A percentile compares a stretch with the other conserved stretches of the same genome.
These are phyloP conservation scores for Cathartes aura DNA, from an alignment of 2,113 vertebrate genomes.

Conservation along the genomic window DNA sequence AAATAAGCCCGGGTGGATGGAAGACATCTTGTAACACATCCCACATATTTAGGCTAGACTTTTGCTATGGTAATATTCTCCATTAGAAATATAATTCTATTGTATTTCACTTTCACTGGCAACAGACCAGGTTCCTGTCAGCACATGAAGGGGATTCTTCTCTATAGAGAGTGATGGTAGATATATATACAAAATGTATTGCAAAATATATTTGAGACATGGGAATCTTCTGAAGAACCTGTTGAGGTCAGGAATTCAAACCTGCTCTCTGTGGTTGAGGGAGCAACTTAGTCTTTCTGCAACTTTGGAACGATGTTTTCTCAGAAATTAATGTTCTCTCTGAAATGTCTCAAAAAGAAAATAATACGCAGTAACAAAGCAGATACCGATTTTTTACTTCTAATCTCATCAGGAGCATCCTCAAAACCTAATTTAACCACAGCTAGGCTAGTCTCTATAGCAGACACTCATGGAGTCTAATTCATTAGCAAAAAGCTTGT, in stretches of 20 bases:
- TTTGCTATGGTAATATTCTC: neutral
- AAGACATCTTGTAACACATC: neutral
- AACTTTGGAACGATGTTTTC: neutral
- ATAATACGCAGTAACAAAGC: neutral
- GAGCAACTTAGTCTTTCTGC: neutral
- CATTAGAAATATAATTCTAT: neutral
- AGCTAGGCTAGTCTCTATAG: neutral
- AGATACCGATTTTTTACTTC: rapidly evolving
- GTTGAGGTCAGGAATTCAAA: neutral
- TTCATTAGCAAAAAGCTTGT: neutral
- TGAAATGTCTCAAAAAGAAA: neutral
- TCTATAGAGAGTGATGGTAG: rapidly evolving
- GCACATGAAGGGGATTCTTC: neutral
- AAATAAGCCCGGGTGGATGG: rapidly evolving
- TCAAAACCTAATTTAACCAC: neutral
- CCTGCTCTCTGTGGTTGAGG: neutral
- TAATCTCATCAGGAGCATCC: neutral
- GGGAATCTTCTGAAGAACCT: neutral
- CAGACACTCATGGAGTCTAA: neutral
- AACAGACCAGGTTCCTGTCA: neutral
- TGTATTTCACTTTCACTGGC: neutral
- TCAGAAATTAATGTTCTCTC: neutral
- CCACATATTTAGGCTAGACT: neutral
- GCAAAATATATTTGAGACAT: neutral
- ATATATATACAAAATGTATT: neutral